phyloP scores from a whole-genome alignment of 1,140 invertebrate species.

The Odontomachus brunneus region DNA sequence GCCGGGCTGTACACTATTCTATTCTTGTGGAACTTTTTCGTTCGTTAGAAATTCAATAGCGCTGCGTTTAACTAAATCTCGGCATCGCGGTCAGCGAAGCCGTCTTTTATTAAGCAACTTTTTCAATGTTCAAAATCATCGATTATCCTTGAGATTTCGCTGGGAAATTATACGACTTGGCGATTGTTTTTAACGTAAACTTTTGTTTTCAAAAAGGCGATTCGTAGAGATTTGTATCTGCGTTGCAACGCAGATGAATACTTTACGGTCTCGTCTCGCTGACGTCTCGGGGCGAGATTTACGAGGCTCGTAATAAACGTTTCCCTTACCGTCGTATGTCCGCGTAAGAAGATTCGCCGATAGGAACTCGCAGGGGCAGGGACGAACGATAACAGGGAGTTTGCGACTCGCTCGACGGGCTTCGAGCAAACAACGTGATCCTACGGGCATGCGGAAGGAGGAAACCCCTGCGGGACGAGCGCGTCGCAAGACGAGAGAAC shows the following conservation, averaged over 20 bases:
- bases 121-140: neutral
- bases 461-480: constrained; percentile 46
- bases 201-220: too few species aligned
- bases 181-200: too few species aligned
- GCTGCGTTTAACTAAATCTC: neutral
- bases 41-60: neutral
- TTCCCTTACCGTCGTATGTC: constrained; percentile 28
- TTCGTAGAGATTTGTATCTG: too few species aligned
- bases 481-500: constrained; percentile 24
- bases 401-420: constrained; percentile 41
- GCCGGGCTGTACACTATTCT: neutral
- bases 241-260: neutral
- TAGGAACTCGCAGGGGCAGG: constrained; percentile 29
- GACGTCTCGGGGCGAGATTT: constrained; percentile 14
- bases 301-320: constrained; percentile 20
- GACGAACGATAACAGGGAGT: constrained; percentile 30
- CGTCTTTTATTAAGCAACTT: neutral
- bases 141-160: too few species aligned
- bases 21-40: neutral
- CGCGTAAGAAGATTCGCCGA: constrained; percentile 28
- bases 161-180: too few species aligned
- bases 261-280: neutral
- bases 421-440: constrained; percentile 66
- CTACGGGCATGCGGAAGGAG: constrained; percentile 43
- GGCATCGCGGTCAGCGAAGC: neutral